Evolutionary conservation across 1,140 invertebrate genomes (phyloP).

Genomic region (Panagrolaimus sp.): DNA sequence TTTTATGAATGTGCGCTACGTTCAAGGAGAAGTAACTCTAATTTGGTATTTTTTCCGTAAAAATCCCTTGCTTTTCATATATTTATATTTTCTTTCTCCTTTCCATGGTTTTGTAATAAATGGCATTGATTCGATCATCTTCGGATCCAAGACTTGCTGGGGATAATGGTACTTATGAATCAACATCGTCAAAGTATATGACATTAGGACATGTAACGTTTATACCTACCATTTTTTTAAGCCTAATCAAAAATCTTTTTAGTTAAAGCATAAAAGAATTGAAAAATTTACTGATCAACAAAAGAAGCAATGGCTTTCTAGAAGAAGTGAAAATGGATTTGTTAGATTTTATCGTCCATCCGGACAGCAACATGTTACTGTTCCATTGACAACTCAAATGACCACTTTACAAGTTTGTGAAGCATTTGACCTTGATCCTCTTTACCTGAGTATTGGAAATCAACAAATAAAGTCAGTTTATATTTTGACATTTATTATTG

Average conservation of each 20-base stretch:
- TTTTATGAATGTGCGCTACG: neutral
- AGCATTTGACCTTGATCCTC: constrained; percentile 12
- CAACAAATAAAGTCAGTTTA: constrained; percentile 14
- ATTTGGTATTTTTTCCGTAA: constrained; percentile 4
- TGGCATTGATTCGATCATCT: constrained; percentile 1
- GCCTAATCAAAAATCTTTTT: neutral
- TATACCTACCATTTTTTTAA: neutral
- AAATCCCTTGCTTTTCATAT: neutral
- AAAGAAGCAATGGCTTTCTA: constrained; percentile 14
- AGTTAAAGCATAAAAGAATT: constrained; percentile 14
- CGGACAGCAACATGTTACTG: constrained; percentile 4
- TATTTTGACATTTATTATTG: neutral
- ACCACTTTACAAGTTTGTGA: constrained; percentile 13
- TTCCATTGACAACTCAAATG: constrained; percentile 13
- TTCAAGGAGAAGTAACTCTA: constrained; percentile 9
- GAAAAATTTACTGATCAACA: constrained; percentile 14
- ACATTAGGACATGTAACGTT: constrained; percentile 21
- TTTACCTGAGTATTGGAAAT: constrained; percentile 18
- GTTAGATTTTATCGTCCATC: constrained; percentile 16
- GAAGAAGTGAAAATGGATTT: constrained; percentile 9
- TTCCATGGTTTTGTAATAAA: neutral
- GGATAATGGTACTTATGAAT: constrained; percentile 15
- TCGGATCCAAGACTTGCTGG: constrained; percentile 3
- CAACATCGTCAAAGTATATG: constrained; percentile 16
- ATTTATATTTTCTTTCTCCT: neutral